Conservation (phyloP, 2,797 vertebrate genomes). For the Sternotherus odoratus region DNA sequence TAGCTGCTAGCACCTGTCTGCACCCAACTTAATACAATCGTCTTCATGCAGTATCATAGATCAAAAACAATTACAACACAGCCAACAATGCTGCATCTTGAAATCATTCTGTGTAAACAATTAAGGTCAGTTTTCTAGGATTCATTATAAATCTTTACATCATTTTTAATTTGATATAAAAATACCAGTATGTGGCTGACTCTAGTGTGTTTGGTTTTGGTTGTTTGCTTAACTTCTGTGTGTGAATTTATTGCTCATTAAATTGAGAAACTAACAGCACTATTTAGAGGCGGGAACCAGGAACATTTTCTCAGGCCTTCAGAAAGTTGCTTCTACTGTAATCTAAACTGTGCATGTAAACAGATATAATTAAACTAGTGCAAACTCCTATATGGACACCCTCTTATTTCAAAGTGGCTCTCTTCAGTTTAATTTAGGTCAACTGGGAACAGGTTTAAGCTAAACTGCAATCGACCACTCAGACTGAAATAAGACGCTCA, state of each 20-base stretch:
- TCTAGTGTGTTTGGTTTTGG: neutral
- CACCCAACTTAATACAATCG: neutral
- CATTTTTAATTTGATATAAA: neutral
- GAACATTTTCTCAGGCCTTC: neutral
- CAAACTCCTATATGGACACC: accelerated
- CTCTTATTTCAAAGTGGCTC: neutral
- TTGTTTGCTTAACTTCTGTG: neutral
- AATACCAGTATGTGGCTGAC: neutral
- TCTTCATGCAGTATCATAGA: neutral
- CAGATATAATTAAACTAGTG: neutral
- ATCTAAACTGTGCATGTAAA: neutral
- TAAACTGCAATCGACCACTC: neutral
- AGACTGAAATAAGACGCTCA: neutral
- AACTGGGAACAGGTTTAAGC: neutral
- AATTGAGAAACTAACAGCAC: neutral
- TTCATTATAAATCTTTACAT: neutral
- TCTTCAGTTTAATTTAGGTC: neutral
- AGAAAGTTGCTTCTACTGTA: no score
- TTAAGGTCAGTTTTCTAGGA: accelerated
- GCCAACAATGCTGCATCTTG: neutral
- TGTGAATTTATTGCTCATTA: neutral
- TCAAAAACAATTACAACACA: constrained; percentile 7
- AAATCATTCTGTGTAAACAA: neutral
- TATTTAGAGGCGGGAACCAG: neutral
- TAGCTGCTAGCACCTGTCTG: constrained; percentile 11